A percentile compares a stretch with the other conserved stretches of the same genome.
Evolutionary conservation across 1,140 invertebrate genomes (phyloP).

Genomic region (Penaeus chinensis): DNA sequence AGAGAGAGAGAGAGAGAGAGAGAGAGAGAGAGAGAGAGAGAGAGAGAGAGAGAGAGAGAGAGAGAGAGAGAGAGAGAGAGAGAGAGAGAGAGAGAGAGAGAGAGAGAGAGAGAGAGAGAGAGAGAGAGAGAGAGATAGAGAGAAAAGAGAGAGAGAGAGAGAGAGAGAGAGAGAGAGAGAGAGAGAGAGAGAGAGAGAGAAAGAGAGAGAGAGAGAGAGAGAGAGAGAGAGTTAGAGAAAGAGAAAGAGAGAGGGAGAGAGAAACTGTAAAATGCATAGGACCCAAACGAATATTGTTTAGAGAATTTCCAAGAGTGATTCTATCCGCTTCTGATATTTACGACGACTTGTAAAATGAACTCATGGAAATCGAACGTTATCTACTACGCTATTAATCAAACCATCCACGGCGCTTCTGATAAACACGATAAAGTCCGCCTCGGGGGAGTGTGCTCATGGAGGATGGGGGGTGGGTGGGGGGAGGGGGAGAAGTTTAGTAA

Average conservation of each 20-base stretch:
- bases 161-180: background rate
- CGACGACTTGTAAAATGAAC: no score
- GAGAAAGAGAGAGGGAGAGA: background rate
- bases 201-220: slow-evolving; percentile 1
- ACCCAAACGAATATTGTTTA: no score
- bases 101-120: background rate
- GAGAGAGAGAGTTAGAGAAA: background rate
- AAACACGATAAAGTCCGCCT: no score
- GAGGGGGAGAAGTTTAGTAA: no score
- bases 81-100: background rate
- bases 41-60: background rate
- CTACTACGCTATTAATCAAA: no score
- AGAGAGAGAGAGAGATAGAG: no score
- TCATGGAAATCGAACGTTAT: no score
- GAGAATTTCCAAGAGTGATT: no score
- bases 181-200: background rate
- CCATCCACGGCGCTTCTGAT: no score
- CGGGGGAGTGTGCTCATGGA: no score
- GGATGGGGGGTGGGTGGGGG: no score
- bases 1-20: background rate
- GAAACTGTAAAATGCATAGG: background rate
- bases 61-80: background rate
- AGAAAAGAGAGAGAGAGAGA: background rate
- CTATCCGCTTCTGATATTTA: no score
- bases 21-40: slow-evolving; percentile 20